Conservation (phyloP, 2,797 vertebrate genomes). For the Esox lucius region DNA sequence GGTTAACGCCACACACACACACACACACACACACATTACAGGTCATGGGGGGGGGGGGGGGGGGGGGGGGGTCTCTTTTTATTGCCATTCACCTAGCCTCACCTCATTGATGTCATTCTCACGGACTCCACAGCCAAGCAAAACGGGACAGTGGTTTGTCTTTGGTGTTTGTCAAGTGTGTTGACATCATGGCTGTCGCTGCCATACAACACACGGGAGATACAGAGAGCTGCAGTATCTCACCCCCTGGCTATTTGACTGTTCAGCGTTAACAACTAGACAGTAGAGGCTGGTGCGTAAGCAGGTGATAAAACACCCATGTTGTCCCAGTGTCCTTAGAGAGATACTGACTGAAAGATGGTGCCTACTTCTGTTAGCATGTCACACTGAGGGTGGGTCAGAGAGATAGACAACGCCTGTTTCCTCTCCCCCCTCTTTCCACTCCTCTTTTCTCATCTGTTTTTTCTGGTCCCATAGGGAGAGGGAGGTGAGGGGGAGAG, state of each 20-base stretch:
- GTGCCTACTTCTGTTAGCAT: background rate
- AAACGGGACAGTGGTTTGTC: background rate
- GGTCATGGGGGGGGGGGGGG: background rate
- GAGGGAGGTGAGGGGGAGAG: background rate
- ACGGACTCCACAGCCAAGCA: background rate
- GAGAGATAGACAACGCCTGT: background rate
- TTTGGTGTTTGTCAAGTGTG: background rate
- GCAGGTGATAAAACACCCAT: background rate
- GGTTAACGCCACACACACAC: no score
- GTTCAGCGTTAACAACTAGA: background rate
- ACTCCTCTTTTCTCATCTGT: conserved; percentile 52
- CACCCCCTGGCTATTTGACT: background rate
- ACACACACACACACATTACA: background rate
- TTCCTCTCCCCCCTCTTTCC: background rate
- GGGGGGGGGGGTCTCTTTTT: background rate
- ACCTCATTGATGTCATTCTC: background rate
- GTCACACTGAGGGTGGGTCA: no score
- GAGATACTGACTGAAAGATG: background rate
- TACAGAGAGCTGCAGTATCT: background rate
- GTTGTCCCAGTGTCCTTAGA: background rate
- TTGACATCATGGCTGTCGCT: background rate
- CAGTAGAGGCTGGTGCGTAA: background rate
- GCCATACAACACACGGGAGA: background rate
- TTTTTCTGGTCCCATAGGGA: conserved; percentile 57
- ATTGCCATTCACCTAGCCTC: background rate